Percentiles rank a stretch among this genome's conserved stretches.
Conservation (phyloP, 2,113 vertebrate genomes). For the Paramormyrops kingsleyae region DNA sequence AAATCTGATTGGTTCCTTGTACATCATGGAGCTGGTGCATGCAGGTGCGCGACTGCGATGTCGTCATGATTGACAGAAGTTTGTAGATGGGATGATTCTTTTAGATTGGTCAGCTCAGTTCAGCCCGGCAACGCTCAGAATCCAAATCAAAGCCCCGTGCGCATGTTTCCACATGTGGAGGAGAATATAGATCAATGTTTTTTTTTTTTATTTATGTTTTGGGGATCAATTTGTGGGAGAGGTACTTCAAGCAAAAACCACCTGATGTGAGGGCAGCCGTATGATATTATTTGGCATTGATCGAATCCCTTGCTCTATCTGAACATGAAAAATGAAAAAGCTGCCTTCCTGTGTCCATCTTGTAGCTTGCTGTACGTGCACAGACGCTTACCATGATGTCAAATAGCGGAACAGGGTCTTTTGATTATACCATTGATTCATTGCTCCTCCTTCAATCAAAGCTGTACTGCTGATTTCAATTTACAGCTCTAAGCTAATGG, state of each 20-base stretch:
- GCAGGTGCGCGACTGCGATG: not conserved
- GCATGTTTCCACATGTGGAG: constrained; percentile 18
- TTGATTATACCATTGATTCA: constrained; percentile 4
- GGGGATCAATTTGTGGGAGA: not conserved
- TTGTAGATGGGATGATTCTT: constrained; percentile 31
- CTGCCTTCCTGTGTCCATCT: not conserved
- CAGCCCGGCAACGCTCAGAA: not conserved
- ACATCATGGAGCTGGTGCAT: not conserved
- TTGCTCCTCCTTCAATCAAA: not conserved
- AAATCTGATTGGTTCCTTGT: not conserved
- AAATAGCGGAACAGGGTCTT: not conserved
- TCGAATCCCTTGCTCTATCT: not conserved
- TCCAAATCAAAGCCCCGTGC: constrained; percentile 27
- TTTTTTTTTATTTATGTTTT: constrained; percentile 17
- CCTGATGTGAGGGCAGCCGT: constrained; percentile 3
- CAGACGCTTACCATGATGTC: not conserved
- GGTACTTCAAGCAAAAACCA: not conserved
- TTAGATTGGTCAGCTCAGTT: constrained; percentile 35
- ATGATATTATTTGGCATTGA: constrained; percentile 13
- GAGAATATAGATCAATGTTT: constrained; percentile 8
- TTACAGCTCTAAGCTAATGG: constrained; percentile 29
- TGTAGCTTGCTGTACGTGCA: not conserved
- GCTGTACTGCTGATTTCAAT: constrained; percentile 23
- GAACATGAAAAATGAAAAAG: not conserved
- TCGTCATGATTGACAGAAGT: not conserved